Evolutionary conservation across 2,797 vertebrate genomes (phyloP), one percentile per base, ranked within the genome.

Genomic region (Pempheris klunzingeri): DNA sequence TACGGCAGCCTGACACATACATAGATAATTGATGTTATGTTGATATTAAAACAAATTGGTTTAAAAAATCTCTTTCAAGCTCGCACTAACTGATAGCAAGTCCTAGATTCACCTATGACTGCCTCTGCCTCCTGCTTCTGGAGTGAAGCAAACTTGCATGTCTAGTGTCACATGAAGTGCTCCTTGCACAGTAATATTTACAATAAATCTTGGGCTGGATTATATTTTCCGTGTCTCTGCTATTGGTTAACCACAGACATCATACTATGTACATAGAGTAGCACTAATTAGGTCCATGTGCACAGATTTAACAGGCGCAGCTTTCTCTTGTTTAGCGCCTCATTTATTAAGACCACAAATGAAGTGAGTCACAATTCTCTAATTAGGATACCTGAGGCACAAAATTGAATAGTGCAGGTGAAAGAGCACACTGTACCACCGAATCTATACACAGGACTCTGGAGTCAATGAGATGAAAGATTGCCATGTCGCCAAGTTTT

Each of bases 21-120:
- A 88, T 75, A 34, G 72, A 88, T 90, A 88, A 88, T 88, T 86
- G 63, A 89, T 86, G 77, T 80, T 58, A 63, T 76, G 74, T 75
- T 71, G 59, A 88, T 81, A 74, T 83, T 85, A 73, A 74, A 86
- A 73, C 71, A 61, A 47, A n/a, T 28, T 55, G 26, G 41, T 64
- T 83, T 80, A 78, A 80, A 74, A 87, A 88, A 67, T 65, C 60
- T 74, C 60, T 86, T 87, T 88, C 47, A 88, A 80, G 49, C 77
- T 58, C 2, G 1, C 52, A 62, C 61, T 52, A 24, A 30, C 22
- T 49, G 20, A 55, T 76, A 39, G 1, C 32, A 28, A 72, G 67
- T 69, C 71, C 84, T 47, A 70, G 62, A 80, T 87, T 81, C 47
- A 75, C 60, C 71, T 77, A 5, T 53, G 58, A 62, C 71, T 68